phyloP scores from a whole-genome alignment of 2,888 invertebrate genomes.

The Callyntrura guangdongensis region DNA sequence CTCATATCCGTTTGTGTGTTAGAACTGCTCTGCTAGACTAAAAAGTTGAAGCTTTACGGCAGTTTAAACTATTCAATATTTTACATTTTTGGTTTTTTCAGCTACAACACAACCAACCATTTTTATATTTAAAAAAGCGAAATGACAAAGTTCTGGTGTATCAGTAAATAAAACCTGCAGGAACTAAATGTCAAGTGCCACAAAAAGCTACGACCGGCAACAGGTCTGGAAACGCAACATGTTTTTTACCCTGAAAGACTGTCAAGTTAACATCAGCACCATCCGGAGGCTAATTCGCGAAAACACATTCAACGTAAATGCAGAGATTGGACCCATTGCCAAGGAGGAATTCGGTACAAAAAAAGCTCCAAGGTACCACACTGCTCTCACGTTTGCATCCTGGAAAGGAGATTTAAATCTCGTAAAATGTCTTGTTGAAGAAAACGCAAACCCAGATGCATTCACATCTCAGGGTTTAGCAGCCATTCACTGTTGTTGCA shows the following conservation, averaged over 20 bases:
- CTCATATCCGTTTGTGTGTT: constrained; percentile 19
- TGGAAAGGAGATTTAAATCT: constrained; percentile 36
- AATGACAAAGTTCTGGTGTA: not conserved
- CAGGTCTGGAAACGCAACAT: constrained; percentile 29
- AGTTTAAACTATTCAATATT: not conserved
- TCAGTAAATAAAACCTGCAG: not conserved
- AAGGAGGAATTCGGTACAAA: not conserved
- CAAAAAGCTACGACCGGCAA: not conserved
- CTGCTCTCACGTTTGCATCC: constrained; percentile 41
- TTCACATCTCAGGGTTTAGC: constrained; percentile 25
- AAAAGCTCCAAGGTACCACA: constrained; percentile 16
- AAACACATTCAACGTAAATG: constrained; percentile 31
- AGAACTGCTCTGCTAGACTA: not conserved
- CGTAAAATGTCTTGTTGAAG: constrained; percentile 28
- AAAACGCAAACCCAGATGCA: constrained; percentile 40
- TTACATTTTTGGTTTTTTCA: too few species aligned
- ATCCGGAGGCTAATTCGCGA: constrained; percentile 27
- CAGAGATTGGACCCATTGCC: constrained; percentile 21
- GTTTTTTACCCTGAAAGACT: constrained; percentile 9
- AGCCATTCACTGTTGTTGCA: constrained; percentile 42
- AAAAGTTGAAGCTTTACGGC: constrained; percentile 25
- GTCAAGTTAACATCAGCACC: not conserved
- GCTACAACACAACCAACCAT: not conserved
- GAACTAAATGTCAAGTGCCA: not conserved
- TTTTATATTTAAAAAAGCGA: not conserved